Base-by-base conservation (phyloP, 2,888 invertebrate genomes). In the Quadroppia sp. region DNA sequence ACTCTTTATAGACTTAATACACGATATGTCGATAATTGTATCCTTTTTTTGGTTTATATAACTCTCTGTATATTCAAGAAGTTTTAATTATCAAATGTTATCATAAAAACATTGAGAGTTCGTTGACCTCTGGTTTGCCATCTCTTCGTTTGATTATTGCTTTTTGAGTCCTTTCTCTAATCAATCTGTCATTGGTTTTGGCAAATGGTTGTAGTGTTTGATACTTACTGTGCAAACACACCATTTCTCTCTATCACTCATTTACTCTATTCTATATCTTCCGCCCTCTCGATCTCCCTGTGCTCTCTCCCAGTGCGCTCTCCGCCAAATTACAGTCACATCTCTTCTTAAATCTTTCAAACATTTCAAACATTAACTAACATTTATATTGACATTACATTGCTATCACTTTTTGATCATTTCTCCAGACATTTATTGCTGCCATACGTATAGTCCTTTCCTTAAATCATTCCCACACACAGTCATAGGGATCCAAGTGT, bases 341-440 rank as follows among this genome's bases (percentile, higher is more conserved):
- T 9, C 40, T 40, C 7, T 11, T 50, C 20, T 9, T 28, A 59
- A 59, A 59, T 59, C 56, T n/a, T n/a, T n/a, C n/a, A n/a, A n/a
- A n/a, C n/a, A n/a, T 59, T 59, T 59, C 56, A 59, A 59, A 59
- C 56, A 59, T 59, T 59, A 59, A 59, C 56, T 59, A 59, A 59
- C 56, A 59, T 59, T 28, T 59, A 59, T 59, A 59, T 59, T 59
- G 56, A 59, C 56, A 59, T 59, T 23, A 59, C 56, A 59, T 59
- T 59, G 25, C 56, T 59, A 59, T 59, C 56, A 25, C 56, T 59
- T 59, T 59, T 59, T 59, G 56, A 59, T 59, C 13, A 59, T 59
- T 25, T 59, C 20, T 28, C 11, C 7, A 59, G 28, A 59, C 56
- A 59, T 59, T 59, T 59, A 59, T 59, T 25, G 25, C 56, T 9